Evolutionary conservation across 2,113 vertebrate species (phyloP), one percentile per base, ranked within the genome.

Genomic region (Stercorarius parasiticus): DNA sequence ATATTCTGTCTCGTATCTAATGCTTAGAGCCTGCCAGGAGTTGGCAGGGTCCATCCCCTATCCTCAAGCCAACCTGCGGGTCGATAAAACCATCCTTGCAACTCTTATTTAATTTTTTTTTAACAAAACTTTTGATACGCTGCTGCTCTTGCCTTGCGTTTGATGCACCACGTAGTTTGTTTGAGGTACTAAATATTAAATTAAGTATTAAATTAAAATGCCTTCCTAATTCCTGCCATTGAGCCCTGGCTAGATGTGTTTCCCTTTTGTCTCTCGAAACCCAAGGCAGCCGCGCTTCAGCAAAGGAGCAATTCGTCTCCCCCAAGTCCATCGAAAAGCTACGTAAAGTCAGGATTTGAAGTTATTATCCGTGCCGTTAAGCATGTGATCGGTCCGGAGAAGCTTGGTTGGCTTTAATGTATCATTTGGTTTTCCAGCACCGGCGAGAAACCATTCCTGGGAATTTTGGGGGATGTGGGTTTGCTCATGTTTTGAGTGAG

Each of bases 311-410:
- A 5, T 26, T 25, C n/a, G 2, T 36, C 38, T 64, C 25, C 52
- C 14, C 17, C 4, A 4, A 4, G 21, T 27, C 11, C 40, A 15
- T 6, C 4, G 0, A 52, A 49, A 49, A 64, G 11, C 43, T 36
- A 40, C 15, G 5, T 34, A 12, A 45, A 38, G 27, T 17, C 50
- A 50, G 32, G 38, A 40, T 67, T 67, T 74, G 56, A 17, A 45
- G 34, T 36, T 25, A 3, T 64, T 38, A 17, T 43, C 64, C 53
- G 15, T 1, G 2, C 13, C 1, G 0, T 26, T 12, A 30, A 66
- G 59, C 1, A 2, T 22, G 10, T 17, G 53, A 21, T 29, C 1
- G 1, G 10, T 50, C 11, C 1, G 1, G 65, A 65, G 26, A 49
- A 79, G 23, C 59, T 64, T 18, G 36, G 10, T 25, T 56, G 56